phyloP scores from a whole-genome alignment of 2,888 invertebrate species.

The Coremacera marginata region DNA sequence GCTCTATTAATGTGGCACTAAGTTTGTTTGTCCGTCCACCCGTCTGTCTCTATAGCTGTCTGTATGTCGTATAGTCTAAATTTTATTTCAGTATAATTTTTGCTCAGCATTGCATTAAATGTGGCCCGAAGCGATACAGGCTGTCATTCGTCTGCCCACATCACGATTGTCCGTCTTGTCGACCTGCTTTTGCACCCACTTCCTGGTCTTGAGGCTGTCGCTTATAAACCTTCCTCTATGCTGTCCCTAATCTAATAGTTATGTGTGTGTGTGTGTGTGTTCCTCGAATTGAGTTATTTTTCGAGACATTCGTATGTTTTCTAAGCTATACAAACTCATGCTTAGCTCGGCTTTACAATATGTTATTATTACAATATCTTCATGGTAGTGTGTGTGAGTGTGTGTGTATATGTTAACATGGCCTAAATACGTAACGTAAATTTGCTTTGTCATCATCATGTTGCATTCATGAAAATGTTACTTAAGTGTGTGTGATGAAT shows the following conservation, averaged over 20 bases:
- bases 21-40: neutral
- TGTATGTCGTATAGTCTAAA: neutral
- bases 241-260: neutral
- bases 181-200: neutral
- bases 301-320: slow-evolving; percentile 6
- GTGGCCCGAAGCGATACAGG: slow-evolving; percentile 8
- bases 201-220: too few species aligned
- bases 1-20: neutral
- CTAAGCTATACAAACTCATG: slow-evolving; percentile 9
- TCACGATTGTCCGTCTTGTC: neutral
- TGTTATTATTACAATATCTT: slow-evolving; percentile 15
- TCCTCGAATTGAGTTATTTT: slow-evolving; percentile 13
- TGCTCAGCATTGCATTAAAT: slow-evolving; percentile 8
- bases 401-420: neutral
- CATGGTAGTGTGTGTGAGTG: neutral
- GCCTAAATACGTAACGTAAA: slow-evolving; percentile 10
- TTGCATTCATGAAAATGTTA: slow-evolving; percentile 5
- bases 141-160: slow-evolving; percentile 12
- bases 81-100: slow-evolving; percentile 10
- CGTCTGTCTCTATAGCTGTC: neutral
- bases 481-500: slow-evolving; percentile 30
- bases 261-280: neutral
- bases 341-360: neutral
- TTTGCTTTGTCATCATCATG: slow-evolving; percentile 27
- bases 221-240: neutral